These are phyloP conservation scores for Papilio glaucus DNA, from an alignment of 1,140 invertebrate genomes.

Conservation along the genomic window DNA sequence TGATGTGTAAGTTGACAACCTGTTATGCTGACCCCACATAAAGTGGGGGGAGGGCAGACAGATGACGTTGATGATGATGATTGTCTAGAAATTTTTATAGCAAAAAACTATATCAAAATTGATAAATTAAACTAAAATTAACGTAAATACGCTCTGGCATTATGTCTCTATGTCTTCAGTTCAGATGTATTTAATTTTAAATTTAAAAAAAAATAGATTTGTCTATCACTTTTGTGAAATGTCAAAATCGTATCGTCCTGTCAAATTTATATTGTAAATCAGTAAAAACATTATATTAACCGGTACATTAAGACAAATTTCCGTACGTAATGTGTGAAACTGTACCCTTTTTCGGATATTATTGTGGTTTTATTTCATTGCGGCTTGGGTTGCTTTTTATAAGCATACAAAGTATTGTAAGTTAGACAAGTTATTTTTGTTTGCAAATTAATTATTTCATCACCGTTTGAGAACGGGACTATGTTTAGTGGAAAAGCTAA, in stretches of 20 bases:
- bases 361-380: conserved; percentile 14
- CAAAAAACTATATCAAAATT: too few species aligned
- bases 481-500: too few species aligned
- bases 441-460: too few species aligned
- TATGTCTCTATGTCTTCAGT: neutral
- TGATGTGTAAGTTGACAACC: too few species aligned
- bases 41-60: too few species aligned
- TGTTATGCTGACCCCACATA: too few species aligned
- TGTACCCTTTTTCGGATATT: neutral
- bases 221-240: neutral
- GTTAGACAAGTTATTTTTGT: neutral
- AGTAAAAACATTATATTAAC: neutral
- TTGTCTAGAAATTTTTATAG: too few species aligned
- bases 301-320: neutral
- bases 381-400: conserved; percentile 2
- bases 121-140: too few species aligned
- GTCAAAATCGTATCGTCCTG: conserved; percentile 4
- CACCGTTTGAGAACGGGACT: too few species aligned
- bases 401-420: conserved; percentile 6
- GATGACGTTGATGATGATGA: too few species aligned
- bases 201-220: neutral
- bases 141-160: neutral
- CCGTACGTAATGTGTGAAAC: neutral
- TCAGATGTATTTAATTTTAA: neutral
- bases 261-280: neutral